Evolutionary conservation across 2,888 invertebrate genomes (phyloP).

Genomic region (Morinoia aosen): DNA sequence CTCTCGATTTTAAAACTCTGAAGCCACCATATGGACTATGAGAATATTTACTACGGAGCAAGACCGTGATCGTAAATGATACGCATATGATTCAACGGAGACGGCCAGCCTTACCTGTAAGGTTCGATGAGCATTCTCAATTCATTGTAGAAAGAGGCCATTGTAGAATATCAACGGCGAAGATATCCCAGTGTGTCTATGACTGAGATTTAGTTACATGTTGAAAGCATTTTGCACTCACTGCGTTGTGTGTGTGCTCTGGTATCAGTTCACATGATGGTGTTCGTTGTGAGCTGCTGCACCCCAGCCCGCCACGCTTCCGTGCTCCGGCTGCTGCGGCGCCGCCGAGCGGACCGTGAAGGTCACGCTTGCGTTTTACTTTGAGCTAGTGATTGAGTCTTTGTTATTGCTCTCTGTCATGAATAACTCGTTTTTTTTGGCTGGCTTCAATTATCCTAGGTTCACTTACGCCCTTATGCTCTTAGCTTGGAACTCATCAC

Average conservation of each 20-base stretch:
- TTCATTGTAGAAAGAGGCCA: not conserved
- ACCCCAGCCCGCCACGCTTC: not conserved
- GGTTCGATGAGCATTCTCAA: not conserved
- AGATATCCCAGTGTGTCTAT: not conserved
- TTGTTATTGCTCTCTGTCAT: not conserved
- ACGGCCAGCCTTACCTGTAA: too few species aligned
- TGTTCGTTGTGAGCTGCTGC: too few species aligned
- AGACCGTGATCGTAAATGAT: not conserved
- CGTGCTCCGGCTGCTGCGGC: not conserved
- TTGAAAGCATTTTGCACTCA: not conserved
- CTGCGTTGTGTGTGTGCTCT: not conserved
- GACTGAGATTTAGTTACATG: not conserved
- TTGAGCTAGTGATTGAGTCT: not conserved
- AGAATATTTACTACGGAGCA: not conserved
- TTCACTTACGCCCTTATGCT: too few species aligned
- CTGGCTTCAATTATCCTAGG: not conserved
- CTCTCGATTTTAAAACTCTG: not conserved
- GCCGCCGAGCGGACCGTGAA: not conserved
- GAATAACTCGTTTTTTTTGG: not conserved
- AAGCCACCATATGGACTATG: not conserved
- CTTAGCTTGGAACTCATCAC: not conserved
- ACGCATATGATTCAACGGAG: not conserved
- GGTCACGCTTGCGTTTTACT: slow-evolving; percentile 16
- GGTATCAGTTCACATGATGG: not conserved
- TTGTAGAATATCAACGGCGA: not conserved